phyloP scores from a whole-genome alignment of 2,113 vertebrate species.

The Pontoporia blainvillei region DNA sequence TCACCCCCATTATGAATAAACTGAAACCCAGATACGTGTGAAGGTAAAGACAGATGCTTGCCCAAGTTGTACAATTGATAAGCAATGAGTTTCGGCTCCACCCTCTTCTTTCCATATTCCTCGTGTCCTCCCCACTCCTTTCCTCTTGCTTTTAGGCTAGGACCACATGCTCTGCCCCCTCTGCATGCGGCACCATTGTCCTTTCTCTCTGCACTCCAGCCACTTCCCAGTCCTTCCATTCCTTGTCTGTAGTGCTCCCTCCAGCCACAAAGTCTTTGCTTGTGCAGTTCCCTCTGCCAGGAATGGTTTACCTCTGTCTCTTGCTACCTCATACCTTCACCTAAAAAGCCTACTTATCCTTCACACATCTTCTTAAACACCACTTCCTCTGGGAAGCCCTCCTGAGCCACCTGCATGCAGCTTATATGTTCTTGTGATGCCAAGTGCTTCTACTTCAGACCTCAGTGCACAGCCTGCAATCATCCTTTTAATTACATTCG shows the following conservation, averaged over 20 bases:
- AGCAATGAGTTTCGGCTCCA: not conserved
- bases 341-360: not conserved
- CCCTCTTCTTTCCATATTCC: not conserved
- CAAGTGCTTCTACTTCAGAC: not conserved
- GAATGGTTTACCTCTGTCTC: not conserved
- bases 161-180: not conserved
- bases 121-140: not conserved
- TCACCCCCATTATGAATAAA: not conserved
- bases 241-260: not conserved
- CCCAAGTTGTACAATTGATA: accelerated
- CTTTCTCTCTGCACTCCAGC: not conserved
- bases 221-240: not conserved
- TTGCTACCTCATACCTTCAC: not conserved
- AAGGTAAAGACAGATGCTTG: not conserved
- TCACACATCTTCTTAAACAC: not conserved
- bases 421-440: not conserved
- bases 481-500: not conserved
- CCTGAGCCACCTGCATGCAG: not conserved
- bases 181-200: not conserved
- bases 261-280: not conserved
- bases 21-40: not conserved
- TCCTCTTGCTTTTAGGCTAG: not conserved
- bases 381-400: not conserved
- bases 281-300: not conserved
- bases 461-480: not conserved